These are phyloP conservation scores for Bombyx huttoni DNA, from an alignment of 2,888 invertebrate species.

Conservation along the genomic window DNA sequence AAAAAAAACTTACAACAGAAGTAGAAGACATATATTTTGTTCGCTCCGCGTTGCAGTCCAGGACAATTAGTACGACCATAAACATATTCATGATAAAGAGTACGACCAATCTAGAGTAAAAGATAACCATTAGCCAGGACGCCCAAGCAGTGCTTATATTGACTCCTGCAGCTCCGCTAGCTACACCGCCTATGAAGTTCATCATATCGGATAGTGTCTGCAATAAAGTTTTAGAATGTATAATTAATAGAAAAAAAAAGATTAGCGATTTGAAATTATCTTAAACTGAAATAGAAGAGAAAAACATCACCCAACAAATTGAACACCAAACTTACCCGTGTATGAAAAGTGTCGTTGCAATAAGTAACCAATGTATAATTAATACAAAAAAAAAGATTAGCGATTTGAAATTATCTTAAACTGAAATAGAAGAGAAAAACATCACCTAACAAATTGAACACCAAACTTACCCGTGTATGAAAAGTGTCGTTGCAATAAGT, in stretches of 20 bases:
- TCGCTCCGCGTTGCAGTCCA: conserved; percentile 24
- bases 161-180: conserved; percentile 29
- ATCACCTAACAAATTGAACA: background rate
- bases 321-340: conserved; percentile 27
- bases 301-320: no score
- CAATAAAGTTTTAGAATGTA: conserved; percentile 30
- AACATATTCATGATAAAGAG: conserved; percentile 60
- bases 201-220: conserved; percentile 44
- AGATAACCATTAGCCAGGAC: conserved; percentile 52
- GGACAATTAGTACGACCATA: conserved; percentile 31
- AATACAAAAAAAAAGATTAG: background rate
- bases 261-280: background rate
- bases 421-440: no score
- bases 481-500: conserved; percentile 48
- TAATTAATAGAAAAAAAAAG: background rate
- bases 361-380: conserved; percentile 22
- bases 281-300: no score
- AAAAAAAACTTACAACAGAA: conserved; percentile 16
- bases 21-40: conserved; percentile 3
- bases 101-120: conserved; percentile 55
- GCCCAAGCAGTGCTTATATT: conserved; percentile 35
- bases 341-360: conserved; percentile 23
- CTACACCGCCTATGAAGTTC: conserved; percentile 34
- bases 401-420: background rate
- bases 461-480: conserved; percentile 37